phyloP scores from a whole-genome alignment of 2,113 vertebrate genomes.

The Gnathonemus longibarbis region DNA sequence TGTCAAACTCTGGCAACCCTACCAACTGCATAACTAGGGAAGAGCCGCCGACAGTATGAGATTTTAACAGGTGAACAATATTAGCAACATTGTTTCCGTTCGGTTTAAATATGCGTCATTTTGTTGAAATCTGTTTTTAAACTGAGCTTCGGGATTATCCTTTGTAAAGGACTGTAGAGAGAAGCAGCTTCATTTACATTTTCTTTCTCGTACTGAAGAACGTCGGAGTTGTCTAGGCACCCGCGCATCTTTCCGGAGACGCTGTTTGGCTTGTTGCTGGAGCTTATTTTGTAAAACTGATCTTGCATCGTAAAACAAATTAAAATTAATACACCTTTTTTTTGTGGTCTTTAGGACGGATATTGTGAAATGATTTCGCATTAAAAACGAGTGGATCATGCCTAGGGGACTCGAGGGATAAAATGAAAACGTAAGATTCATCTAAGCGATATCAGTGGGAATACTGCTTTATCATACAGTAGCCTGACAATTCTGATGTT shows the following conservation, averaged over 20 bases:
- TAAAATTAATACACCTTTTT: conserved; percentile 12
- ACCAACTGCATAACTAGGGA: conserved; percentile 24
- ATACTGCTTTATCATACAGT: conserved; percentile 45
- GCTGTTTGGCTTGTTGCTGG: conserved; percentile 12
- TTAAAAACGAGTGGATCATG: conserved; percentile 55
- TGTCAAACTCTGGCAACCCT: conserved; percentile 21
- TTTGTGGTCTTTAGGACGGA: conserved; percentile 50
- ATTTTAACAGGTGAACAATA: conserved; percentile 21
- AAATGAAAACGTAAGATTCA: conserved; percentile 55
- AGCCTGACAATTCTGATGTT: conserved; percentile 49
- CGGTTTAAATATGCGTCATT: conserved; percentile 14
- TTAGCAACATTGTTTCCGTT: conserved; percentile 11
- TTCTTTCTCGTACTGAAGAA: conserved; percentile 31
- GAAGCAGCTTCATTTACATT: conserved; percentile 24
- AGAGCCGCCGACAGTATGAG: conserved; percentile 18
- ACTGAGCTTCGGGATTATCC: background rate
- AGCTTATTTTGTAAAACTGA: conserved; percentile 17
- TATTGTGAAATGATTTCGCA: conserved; percentile 49
- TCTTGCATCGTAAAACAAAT: conserved; percentile 22
- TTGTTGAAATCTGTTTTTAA: conserved; percentile 24
- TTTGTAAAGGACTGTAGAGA: conserved; percentile 19
- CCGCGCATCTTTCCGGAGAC: conserved; percentile 22
- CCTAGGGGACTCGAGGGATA: conserved; percentile 50
- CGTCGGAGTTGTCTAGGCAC: conserved; percentile 47
- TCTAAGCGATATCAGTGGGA: conserved; percentile 33